Base-by-base conservation (phyloP, 1,140 invertebrate genomes). In the Macrocentrus cingulum region DNA sequence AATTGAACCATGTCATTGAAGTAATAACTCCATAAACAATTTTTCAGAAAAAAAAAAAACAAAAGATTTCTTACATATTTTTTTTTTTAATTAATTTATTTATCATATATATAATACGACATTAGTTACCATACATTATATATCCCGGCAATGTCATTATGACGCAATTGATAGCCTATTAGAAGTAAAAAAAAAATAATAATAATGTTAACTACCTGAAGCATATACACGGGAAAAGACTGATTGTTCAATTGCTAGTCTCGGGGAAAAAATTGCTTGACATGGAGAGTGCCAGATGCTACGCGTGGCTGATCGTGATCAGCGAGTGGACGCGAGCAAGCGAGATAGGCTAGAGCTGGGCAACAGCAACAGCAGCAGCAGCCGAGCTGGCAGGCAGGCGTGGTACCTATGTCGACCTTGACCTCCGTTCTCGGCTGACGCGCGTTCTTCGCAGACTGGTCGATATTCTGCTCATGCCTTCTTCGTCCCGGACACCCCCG, bases 391-490 rank as follows among this genome's bases (percentile, higher is more conserved):
- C n/a, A 68, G 63, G 67, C 71, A 75, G 72, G 74, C 74, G 74
- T 71, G 74, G 72, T 74, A 75, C 70, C 65, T 71, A 67, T 62
- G 54, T 55, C 66, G 75, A 77, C 75, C 75, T 77, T 77, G 75
- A 77, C 75, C 75, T 66, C 67, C 68, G 75, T 74, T 70, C 70
- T 71, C 70, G 61, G 68, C 65, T 68, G 61, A 60, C 67, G 70
- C 64, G 65, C 53, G 69, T 68, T 67, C 62, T 64, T 71, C 63
- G 68, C 64, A 72, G 71, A 71, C 73, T 66, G 74, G 66, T 78
- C 76, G 76, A 76, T 78, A 78, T 67, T 50, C 29, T 44, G 39
- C 56, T 56, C 18, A 23, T 54, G 49, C 39, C 53, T 48, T 56
- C 41, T 44, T 56, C 39, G 22, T 45, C 50, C 18, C 45, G 29